These are phyloP conservation scores for Ashinkailepas kermadecensis DNA, from an alignment of 2,888 invertebrate species.

Conservation along the genomic window DNA sequence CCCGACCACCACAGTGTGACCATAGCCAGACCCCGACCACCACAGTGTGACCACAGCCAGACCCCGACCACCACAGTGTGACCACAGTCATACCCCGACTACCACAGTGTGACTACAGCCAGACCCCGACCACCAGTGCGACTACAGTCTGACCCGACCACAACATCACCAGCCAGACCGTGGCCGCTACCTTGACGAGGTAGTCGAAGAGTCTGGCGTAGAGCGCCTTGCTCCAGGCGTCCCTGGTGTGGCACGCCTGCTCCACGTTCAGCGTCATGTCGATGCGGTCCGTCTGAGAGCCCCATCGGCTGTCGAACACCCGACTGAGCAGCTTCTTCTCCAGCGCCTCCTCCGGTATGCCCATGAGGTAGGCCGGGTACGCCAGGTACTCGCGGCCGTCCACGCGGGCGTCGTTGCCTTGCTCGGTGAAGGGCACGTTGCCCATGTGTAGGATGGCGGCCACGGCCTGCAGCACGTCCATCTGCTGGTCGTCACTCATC, in stretches of 20 bases:
- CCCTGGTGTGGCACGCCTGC: conserved; percentile 55
- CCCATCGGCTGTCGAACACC: conserved; percentile 60
- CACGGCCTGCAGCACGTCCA: conserved; percentile 51
- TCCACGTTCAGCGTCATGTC: conserved; percentile 57
- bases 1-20: no score
- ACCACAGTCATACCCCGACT: no score
- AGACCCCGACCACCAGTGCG: no score
- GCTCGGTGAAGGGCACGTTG: conserved; percentile 53
- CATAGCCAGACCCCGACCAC: no score
- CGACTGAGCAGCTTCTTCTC: conserved; percentile 53
- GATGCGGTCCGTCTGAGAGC: conserved; percentile 54
- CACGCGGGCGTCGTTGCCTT: conserved; percentile 52
- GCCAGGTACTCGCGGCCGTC: conserved; percentile 50
- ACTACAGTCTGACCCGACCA: no score
- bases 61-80: no score
- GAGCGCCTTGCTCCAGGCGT: conserved; percentile 57
- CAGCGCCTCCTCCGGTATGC: conserved; percentile 50
- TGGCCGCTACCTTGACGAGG: conserved; percentile 47
- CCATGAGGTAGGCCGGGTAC: conserved; percentile 55
- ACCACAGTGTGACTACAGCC: no score
- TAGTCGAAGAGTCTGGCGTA: conserved; percentile 57
- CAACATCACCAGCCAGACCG: no score
- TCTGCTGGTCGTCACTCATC: conserved; percentile 48
- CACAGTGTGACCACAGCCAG: no score
- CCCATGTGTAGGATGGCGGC: conserved; percentile 57